Conservation (phyloP, 2,888 invertebrate genomes). For the Polymixis flavicincta region DNA sequence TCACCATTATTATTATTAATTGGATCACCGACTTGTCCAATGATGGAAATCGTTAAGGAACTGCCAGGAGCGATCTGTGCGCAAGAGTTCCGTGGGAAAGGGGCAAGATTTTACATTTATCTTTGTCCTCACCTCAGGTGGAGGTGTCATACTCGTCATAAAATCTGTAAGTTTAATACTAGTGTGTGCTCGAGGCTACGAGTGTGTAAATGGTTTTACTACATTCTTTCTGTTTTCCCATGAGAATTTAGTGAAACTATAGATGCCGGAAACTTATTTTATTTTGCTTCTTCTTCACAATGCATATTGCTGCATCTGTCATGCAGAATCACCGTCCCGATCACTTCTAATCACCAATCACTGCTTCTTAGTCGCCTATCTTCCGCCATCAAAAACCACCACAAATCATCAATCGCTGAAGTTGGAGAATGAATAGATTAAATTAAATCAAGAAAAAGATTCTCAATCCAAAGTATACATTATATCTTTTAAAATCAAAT, state of each 20-base stretch:
- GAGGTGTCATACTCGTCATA: slow-evolving; percentile 10
- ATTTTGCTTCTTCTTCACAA: neutral
- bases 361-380: neutral
- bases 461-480: neutral
- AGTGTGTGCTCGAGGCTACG: neutral
- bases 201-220: slow-evolving; percentile 14
- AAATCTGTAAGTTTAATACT: slow-evolving; percentile 30
- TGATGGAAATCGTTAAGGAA: slow-evolving; percentile 80
- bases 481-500: neutral
- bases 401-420: neutral
- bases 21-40: slow-evolving; percentile 84
- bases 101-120: slow-evolving; percentile 2
- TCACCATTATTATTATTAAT: slow-evolving; percentile 88
- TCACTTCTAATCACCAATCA: neutral
- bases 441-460: neutral
- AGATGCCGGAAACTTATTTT: neutral
- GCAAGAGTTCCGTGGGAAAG: slow-evolving; percentile 70
- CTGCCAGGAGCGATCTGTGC: slow-evolving; percentile 69
- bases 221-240: slow-evolving; percentile 7
- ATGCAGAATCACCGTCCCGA: neutral
- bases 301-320: neutral
- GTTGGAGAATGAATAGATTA: neutral
- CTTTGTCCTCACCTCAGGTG: neutral
- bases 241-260: slow-evolving; percentile 5
- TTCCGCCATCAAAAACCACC: too few relatives aligned